A percentile compares a stretch with the other conserved stretches of the same genome.
phyloP scores from a whole-genome alignment of 2,797 vertebrate genomes.

The Spea hammondii region DNA sequence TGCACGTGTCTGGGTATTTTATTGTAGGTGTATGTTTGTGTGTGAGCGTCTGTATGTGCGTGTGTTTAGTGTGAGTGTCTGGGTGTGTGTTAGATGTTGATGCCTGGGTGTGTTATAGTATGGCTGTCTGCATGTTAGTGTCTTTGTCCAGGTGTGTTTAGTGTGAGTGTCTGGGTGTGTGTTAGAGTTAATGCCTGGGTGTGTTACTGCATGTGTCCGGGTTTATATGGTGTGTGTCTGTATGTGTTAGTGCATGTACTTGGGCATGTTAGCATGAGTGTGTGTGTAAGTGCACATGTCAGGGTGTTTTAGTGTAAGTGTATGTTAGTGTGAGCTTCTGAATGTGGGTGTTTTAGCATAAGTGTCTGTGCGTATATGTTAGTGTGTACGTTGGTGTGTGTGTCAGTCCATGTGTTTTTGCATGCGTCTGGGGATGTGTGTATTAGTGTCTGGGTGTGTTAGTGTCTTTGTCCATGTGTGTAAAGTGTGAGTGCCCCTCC shows the following conservation, averaged over 20 bases:
- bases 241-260: neutral
- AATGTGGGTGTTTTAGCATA: neutral
- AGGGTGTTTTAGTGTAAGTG: neutral
- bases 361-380: neutral
- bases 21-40: too few relatives aligned
- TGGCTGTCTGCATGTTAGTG: too few relatives aligned
- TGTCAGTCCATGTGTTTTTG: too few relatives aligned
- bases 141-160: too few relatives aligned
- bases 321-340: neutral
- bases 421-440: too few relatives aligned
- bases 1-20: too few relatives aligned
- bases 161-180: neutral
- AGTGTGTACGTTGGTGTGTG: neutral
- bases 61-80: neutral
- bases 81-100: neutral
- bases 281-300: neutral
- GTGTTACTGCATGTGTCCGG: neutral
- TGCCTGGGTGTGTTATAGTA: neutral
- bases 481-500: neutral
- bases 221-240: neutral
- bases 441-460: too few relatives aligned
- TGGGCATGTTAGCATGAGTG: neutral
- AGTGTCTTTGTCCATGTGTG: neutral
- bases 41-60: too few relatives aligned
- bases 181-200: neutral